Base-by-base conservation (phyloP, 1,140 invertebrate genomes). In the Anastatus disparis region DNA sequence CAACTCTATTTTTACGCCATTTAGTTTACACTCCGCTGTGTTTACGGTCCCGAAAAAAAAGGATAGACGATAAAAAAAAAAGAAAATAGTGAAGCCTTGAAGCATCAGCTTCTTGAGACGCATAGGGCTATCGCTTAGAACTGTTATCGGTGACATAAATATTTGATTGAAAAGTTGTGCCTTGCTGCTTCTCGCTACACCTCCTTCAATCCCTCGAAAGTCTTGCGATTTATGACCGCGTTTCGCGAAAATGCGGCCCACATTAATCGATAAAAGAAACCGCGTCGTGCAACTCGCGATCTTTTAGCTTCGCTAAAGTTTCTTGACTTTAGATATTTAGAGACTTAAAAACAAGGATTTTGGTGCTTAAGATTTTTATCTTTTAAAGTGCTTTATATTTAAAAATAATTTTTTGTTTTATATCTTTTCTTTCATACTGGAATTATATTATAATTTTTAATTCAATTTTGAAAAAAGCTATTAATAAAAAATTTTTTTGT, bases 131-230 rank as follows among this genome's bases (percentile, higher is more conserved):
- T 44, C 50, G 35, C 50, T 55, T 27, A 29, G 58, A 70, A 70
- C 46, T 58, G 52, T 70, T 70, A 64, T 70, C 69, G 69, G 40
- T 22, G 42, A 29, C 61, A 44, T 70, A 70, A 70, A 70, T 64
- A 64, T 70, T 70, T 70, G 59, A 64, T 70, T 64, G 69, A 35
- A 64, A 70, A 70, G 31, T 63, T 31, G 35, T n/a, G 46, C 22
- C 2, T 42, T 20, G 69, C 59, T 35, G 20, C 42, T 17, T 15
- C n/a, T n/a, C n/a, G n/a, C n/a, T n/a, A n/a, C n/a, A n/a, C n/a
- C n/a, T n/a, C n/a, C n/a, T n/a, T n/a, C n/a, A n/a, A n/a, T n/a
- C n/a, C n/a, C 27, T 13, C 13, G 20, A 6, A 12, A 46, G 44
- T 15, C n/a, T 35, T 58, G 44, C 31, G 42, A 56, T 70, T 70